Base-by-base conservation (phyloP, 1,140 invertebrate genomes). In the Drosophila insularis region DNA sequence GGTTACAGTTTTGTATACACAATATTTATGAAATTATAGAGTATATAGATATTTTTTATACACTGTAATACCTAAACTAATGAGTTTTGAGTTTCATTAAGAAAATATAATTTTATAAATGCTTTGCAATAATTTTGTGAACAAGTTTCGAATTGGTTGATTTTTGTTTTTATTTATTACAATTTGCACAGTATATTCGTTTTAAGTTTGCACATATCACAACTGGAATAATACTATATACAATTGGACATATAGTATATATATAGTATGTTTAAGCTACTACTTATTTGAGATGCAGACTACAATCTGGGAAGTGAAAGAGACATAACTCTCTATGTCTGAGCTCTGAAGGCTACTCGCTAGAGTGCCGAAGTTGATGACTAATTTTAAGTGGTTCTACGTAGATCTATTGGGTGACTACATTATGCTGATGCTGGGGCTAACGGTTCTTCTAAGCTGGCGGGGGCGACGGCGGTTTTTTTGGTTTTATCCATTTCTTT, bases 51-150 rank as follows among this genome's bases (percentile, higher is more conserved):
- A 71, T 63, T 69, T 58, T 85, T 89, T 82, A 81, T 79, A 89
- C 89, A 90, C 89, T 90, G 84, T 85, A 90, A 90, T 78, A 70
- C 78, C 82, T 78, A 90, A 90, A 81, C 89, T 74, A 81, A 78
- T 81, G 84, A 90, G 87, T 62, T 79, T 68, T 78, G 27, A 37
- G 35, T 37, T 50, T 50, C 17, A 50, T 50, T 50, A 8, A 50
- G 56, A 80, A 77, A 78, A 64, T 69, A 67, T 80, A 80, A 81
- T 72, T 50, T 11, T 50, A 50, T 50, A 50, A 50, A 21, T 50
- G 43, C 19, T 50, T 50, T 21, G 43, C 43, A 67, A 46, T 50
- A 69, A 50, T 72, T 68, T 37, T 11, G 10, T 37, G 7, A 10
- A 35, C 7, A 35, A 59, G 43, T 37, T 76, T 60, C 31, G 6